Evolutionary conservation across 2,888 invertebrate genomes (phyloP).

Genomic region (Chrysomela aeneicollis): DNA sequence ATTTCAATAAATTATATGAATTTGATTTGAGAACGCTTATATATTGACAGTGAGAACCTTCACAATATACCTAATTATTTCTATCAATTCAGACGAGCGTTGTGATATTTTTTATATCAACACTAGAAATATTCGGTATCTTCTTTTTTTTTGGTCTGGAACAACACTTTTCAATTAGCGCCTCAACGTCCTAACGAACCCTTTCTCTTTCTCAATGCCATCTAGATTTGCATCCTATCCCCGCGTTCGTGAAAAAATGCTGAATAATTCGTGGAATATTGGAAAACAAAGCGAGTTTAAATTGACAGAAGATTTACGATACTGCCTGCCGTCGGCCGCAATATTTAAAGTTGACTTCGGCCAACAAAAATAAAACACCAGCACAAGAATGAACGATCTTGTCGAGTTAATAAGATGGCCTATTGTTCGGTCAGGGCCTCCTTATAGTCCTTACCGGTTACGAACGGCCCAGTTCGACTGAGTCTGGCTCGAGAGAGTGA

Average conservation of each 20-base stretch:
- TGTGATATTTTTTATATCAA: no score
- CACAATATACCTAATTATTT: no score
- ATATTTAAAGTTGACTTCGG: conserved; percentile 41
- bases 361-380: conserved; percentile 40
- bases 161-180: no score
- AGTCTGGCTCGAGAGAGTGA: conserved; percentile 26
- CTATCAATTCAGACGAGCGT: no score
- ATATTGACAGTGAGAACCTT: no score
- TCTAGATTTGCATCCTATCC: conserved; percentile 22
- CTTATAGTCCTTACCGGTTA: conserved; percentile 25
- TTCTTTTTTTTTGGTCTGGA: no score
- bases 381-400: conserved; percentile 48
- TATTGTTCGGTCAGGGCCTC: conserved; percentile 42
- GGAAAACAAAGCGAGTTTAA: conserved; percentile 39
- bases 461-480: conserved; percentile 31
- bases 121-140: no score
- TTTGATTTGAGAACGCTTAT: no score
- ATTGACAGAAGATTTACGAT: conserved; percentile 47
- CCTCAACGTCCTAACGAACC: background rate
- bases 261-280: conserved; percentile 37
- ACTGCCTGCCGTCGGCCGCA: conserved; percentile 37
- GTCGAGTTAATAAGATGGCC: conserved; percentile 51
- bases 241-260: conserved; percentile 18
- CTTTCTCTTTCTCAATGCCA: background rate
- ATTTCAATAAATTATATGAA: no score